These are phyloP conservation scores for Nematolebias whitei DNA, from an alignment of 2,113 vertebrate genomes.

Conservation along the genomic window DNA sequence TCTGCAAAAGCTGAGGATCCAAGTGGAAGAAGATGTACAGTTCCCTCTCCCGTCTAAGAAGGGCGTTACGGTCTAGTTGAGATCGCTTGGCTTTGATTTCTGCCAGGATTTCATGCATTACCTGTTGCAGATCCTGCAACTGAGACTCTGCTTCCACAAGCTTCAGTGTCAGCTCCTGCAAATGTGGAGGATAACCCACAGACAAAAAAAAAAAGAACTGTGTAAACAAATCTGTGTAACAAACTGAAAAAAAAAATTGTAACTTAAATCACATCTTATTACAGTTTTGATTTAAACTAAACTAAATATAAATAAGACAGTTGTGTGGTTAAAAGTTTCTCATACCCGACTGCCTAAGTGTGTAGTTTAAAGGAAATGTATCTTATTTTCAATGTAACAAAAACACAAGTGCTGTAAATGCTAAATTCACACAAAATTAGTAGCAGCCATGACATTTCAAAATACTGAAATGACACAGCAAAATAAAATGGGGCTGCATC, in stretches of 20 bases:
- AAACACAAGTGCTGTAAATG: not conserved
- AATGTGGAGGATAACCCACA: constrained; percentile 24
- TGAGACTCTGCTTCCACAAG: constrained; percentile 82
- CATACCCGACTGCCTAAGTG: not conserved
- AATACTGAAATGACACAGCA: not conserved
- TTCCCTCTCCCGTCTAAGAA: constrained; percentile 84
- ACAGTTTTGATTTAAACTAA: not conserved
- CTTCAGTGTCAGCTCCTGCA: constrained; percentile 83
- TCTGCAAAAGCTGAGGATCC: constrained; percentile 82
- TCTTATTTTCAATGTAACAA: not conserved
- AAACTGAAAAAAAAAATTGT: no score
- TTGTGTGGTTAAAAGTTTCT: no score
- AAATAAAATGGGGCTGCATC: not conserved
- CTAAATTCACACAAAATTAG: not conserved
- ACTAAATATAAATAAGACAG: not conserved
- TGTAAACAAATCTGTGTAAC: not conserved
- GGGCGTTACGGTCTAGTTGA: constrained; percentile 80
- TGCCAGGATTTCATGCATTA: constrained; percentile 82
- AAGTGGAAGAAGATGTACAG: constrained; percentile 89
- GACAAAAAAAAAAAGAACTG: not conserved
- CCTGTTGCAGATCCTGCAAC: constrained; percentile 80
- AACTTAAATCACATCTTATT: no score
- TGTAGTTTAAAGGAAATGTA: not conserved
- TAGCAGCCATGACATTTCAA: not conserved
- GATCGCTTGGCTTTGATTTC: constrained; percentile 86